Conservation (phyloP, 2,113 vertebrate species). For the Apodemus sylvaticus region DNA sequence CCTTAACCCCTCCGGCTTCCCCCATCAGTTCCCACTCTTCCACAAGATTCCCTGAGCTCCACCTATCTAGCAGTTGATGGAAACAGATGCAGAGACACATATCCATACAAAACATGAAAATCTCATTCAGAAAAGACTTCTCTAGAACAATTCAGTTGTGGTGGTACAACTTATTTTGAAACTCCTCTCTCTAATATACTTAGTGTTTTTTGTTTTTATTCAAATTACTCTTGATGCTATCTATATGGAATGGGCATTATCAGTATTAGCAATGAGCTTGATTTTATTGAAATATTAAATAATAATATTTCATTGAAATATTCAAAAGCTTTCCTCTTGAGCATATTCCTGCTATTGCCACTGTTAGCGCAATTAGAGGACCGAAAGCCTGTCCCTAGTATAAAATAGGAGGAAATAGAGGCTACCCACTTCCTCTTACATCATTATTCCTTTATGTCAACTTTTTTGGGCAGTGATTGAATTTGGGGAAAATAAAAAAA, state of each 20-base stretch:
- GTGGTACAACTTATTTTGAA: background rate
- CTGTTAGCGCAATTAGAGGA: slow-evolving; percentile 61
- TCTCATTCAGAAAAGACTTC: background rate
- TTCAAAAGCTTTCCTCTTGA: background rate
- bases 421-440: slow-evolving; percentile 41
- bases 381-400: slow-evolving; percentile 63
- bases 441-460: slow-evolving; percentile 69
- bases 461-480: slow-evolving; percentile 33
- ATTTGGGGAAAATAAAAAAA: slow-evolving; percentile 39
- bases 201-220: slow-evolving; percentile 64
- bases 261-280: slow-evolving; percentile 71
- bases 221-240: slow-evolving; percentile 74
- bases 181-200: slow-evolving; percentile 64
- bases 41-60: too few species aligned
- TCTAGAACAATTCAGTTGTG: background rate
- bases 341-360: slow-evolving; percentile 73
- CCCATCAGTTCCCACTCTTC: too few species aligned
- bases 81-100: too few species aligned
- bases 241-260: slow-evolving; percentile 67
- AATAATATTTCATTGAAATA: too few species aligned
- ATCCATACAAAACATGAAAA: too few species aligned
- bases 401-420: slow-evolving; percentile 32
- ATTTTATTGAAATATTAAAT: slow-evolving; percentile 46
- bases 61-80: too few species aligned
- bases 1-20: too few species aligned